These are phyloP conservation scores for Ciconia stormi DNA, from an alignment of 2,113 vertebrate species.

Conservation along the genomic window DNA sequence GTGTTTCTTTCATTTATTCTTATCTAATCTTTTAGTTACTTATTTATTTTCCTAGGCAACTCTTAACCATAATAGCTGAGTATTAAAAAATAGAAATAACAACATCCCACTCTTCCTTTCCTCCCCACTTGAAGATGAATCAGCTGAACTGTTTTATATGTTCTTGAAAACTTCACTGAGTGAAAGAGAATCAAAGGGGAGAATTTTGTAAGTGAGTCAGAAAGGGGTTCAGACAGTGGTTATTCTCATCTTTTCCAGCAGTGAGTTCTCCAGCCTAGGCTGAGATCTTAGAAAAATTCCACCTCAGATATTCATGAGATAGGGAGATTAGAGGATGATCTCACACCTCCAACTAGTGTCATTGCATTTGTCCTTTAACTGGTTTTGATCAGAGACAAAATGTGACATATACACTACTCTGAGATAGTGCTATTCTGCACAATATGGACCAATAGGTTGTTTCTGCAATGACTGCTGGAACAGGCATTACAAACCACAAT, in stretches of 20 bases:
- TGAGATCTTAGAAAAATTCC: not conserved
- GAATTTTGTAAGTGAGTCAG: not conserved
- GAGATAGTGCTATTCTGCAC: not conserved
- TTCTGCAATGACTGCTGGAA: not conserved
- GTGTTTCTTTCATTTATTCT: slow-evolving; percentile 42
- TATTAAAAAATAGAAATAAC: not conserved
- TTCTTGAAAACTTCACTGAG: not conserved
- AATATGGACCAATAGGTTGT: not conserved
- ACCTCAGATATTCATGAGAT: not conserved
- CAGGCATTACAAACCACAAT: not conserved
- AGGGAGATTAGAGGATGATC: not conserved
- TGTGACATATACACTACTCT: not conserved
- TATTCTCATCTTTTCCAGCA: not conserved
- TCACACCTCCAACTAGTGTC: not conserved
- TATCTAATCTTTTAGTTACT: not conserved
- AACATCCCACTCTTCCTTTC: not conserved
- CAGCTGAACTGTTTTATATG: not conserved
- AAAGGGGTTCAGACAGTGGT: not conserved
- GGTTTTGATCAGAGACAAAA: not conserved
- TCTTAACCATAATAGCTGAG: not conserved
- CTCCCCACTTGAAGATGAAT: not conserved
- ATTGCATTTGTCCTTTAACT: not conserved
- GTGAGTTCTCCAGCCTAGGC: not conserved
- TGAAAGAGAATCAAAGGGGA: not conserved
- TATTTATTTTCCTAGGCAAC: slow-evolving; percentile 3